A percentile compares a stretch with the other conserved stretches of the same genome.
Conservation (phyloP, 1,140 invertebrate species). For the Saccostrea echinata region DNA sequence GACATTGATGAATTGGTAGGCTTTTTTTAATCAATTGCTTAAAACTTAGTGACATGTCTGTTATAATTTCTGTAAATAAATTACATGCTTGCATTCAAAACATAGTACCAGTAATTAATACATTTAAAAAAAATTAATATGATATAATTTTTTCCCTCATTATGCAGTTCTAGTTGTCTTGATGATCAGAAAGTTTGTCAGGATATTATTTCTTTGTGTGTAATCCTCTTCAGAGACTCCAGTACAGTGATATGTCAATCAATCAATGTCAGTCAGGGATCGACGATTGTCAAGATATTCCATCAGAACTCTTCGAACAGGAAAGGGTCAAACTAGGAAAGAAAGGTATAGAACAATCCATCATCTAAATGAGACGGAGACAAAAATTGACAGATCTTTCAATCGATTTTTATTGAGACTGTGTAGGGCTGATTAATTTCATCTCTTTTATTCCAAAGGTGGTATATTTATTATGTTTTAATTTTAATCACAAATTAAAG, state of each 20-base stretch:
- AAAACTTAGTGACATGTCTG: neutral
- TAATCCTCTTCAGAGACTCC: slow-evolving; percentile 69
- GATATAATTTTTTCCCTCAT: neutral
- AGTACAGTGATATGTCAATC: slow-evolving; percentile 79
- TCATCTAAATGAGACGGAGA: too few relatives aligned
- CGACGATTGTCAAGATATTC: slow-evolving; percentile 76
- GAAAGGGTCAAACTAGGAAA: slow-evolving; percentile 76
- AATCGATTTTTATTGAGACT: too few relatives aligned
- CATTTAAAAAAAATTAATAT: neutral
- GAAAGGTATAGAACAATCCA: slow-evolving; percentile 71
- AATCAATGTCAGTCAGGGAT: slow-evolving; percentile 79
- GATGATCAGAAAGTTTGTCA: neutral
- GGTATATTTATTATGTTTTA: too few relatives aligned
- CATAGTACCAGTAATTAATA: neutral
- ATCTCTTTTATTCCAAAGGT: too few relatives aligned
- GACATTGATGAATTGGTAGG: slow-evolving; percentile 89
- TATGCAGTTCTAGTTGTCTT: neutral
- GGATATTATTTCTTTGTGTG: neutral
- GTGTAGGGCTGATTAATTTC: too few relatives aligned
- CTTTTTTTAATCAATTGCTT: slow-evolving; percentile 31
- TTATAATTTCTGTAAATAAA: neutral
- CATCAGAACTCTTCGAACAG: slow-evolving; percentile 76
- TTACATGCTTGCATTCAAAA: neutral
- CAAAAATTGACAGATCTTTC: too few relatives aligned
- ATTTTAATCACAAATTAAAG: too few relatives aligned